Evolutionary conservation across 2,888 invertebrate genomes (phyloP), one percentile per base, ranked within the genome.

Genomic region (Azorinus chamasolen): DNA sequence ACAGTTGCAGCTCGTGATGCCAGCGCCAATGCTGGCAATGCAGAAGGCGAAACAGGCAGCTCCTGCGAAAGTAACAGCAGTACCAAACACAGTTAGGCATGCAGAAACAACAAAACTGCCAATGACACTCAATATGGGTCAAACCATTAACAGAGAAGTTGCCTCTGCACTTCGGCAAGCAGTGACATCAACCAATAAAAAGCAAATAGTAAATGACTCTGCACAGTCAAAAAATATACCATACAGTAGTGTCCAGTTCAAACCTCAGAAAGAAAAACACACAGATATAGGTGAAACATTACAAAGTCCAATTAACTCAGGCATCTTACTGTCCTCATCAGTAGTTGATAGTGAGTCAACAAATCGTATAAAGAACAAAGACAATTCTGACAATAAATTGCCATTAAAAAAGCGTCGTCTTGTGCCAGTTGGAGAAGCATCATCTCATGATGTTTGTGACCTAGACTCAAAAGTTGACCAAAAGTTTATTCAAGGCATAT

Each of bases 321-420:
- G 24, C 6, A 37, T 43, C 5, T 24, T 16, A 16, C 20, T 14
- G 14, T 27, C 22, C 24, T 43, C 24, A 46, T 27, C 4, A 14
- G 55, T 54, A 20, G 22, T 41, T 25, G 64, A 75, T 0, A 27
- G 22, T 45, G 53, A 63, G 14, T 12, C 32, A 2, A 37, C 51
- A 4, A 10, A 18, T 18, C 4, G 53, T 16, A 14, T n/a, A 3
- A 62, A 45, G 37, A 79, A 79, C 27, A 65, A 61, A 41, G 84
- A 81, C 18, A 63, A 54, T 20, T 39, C 74, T 14, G 83, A 83
- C 37, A 71, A 74, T 12, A 75, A 81, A 5, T 53, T 86, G 24
- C 86, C 86, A 2, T 66, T 86, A 27, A 86, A 86, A 50, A 86
- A 86, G 48, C 63, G 86, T 18, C 61, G 83, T 45, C 61, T 86